Conservation (phyloP, 2,113 vertebrate genomes). For the Pseudopodoces humilis region DNA sequence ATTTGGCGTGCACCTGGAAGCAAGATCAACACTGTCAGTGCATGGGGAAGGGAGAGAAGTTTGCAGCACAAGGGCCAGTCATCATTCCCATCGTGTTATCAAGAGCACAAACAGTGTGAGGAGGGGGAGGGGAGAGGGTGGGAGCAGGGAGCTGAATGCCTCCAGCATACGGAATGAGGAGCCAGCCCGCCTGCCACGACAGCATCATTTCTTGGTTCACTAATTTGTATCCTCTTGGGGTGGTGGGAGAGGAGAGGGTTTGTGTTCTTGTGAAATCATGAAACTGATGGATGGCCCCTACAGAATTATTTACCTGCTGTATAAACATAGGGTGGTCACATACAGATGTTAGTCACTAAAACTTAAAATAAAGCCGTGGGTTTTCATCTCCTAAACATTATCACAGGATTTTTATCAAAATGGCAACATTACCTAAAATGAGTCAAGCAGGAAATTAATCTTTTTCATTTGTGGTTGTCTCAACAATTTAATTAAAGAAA, state of each 20-base stretch:
- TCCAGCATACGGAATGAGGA: slow-evolving; percentile 70
- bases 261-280: slow-evolving; percentile 20
- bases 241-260: slow-evolving; percentile 31
- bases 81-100: slow-evolving; percentile 54
- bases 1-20: slow-evolving; percentile 92
- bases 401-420: slow-evolving; percentile 13
- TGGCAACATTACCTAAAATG: background rate
- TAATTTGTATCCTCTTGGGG: slow-evolving; percentile 52
- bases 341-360: slow-evolving; percentile 24
- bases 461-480: background rate
- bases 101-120: slow-evolving; percentile 53
- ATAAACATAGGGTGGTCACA: slow-evolving; percentile 8
- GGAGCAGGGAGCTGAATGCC: slow-evolving; percentile 46
- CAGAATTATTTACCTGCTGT: background rate
- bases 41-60: background rate
- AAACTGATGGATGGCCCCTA: slow-evolving; percentile 20
- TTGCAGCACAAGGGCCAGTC: slow-evolving; percentile 19
- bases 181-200: slow-evolving; percentile 35
- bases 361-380: background rate
- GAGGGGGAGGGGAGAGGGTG: slow-evolving; percentile 42
- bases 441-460: background rate
- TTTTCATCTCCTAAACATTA: background rate
- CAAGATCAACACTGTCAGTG: slow-evolving; percentile 28
- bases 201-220: slow-evolving; percentile 54
- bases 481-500: background rate